phyloP scores from a whole-genome alignment of 2,113 vertebrate species.

The Propithecus coquereli region DNA sequence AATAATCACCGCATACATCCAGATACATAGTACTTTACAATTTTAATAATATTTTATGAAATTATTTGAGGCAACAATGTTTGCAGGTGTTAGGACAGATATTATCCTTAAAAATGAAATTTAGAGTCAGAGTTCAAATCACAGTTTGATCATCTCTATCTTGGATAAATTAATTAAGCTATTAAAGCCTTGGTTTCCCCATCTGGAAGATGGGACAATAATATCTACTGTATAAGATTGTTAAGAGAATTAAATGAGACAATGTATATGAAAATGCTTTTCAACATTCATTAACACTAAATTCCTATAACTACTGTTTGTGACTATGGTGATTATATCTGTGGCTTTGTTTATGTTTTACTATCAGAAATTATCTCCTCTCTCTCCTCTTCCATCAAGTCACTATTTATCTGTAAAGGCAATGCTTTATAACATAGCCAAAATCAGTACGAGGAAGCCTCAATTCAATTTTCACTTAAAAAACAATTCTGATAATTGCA shows the following conservation, averaged over 20 bases:
- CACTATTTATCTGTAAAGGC: slow-evolving; percentile 10
- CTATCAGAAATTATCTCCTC: neutral
- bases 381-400: neutral
- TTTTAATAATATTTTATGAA: neutral
- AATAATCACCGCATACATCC: neutral
- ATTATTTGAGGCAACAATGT: neutral
- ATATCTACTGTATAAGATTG: neutral
- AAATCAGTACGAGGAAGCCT: slow-evolving; percentile 45
- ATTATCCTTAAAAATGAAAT: neutral
- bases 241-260: neutral
- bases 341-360: neutral
- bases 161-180: neutral
- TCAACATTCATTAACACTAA: neutral
- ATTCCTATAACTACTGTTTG: neutral
- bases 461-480: slow-evolving; percentile 77
- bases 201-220: neutral
- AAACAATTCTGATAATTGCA: slow-evolving; percentile 72
- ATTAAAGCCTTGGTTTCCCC: neutral
- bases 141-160: neutral
- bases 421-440: slow-evolving; percentile 50
- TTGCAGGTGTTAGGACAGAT: neutral
- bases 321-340: neutral
- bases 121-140: neutral
- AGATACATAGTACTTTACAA: neutral
- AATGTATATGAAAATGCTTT: neutral